Conservation (phyloP, 2,888 invertebrate genomes). For the Trissolcus japonicus region DNA sequence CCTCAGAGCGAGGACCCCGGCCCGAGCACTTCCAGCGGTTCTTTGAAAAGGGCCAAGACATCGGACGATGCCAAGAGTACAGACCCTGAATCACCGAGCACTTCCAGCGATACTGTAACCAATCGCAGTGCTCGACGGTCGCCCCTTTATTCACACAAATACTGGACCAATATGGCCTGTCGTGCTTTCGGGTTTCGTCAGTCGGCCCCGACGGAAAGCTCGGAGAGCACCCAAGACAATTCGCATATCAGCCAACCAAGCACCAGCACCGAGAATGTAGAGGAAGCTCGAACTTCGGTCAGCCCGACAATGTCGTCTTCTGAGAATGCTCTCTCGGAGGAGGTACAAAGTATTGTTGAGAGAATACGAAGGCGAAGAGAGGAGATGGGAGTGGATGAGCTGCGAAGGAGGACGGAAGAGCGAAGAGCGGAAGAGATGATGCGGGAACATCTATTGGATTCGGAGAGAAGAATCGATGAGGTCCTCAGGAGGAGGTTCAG, state of each 20-base stretch:
- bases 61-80: background rate
- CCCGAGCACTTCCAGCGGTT: constrained; percentile 1
- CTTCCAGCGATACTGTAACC: background rate
- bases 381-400: constrained; percentile 40
- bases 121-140: too few species aligned
- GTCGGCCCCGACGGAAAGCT: too few species aligned
- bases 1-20: background rate
- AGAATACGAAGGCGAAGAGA: constrained; percentile 59
- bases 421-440: too few species aligned
- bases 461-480: background rate
- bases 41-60: background rate
- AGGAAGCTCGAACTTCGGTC: background rate
- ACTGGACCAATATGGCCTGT: too few species aligned
- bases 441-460: too few species aligned
- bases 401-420: background rate
- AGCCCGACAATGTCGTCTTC: constrained; percentile 20
- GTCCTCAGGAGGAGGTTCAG: background rate
- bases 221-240: too few species aligned
- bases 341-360: constrained; percentile 64
- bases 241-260: constrained; percentile 8
- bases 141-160: too few species aligned
- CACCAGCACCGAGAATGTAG: background rate
- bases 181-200: too few species aligned
- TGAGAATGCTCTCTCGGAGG: constrained; percentile 50
- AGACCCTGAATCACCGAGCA: background rate